Evolutionary conservation across 2,797 vertebrate species (phyloP), one percentile per base, ranked within the genome.

Genomic region (Etheostoma perlongum): DNA sequence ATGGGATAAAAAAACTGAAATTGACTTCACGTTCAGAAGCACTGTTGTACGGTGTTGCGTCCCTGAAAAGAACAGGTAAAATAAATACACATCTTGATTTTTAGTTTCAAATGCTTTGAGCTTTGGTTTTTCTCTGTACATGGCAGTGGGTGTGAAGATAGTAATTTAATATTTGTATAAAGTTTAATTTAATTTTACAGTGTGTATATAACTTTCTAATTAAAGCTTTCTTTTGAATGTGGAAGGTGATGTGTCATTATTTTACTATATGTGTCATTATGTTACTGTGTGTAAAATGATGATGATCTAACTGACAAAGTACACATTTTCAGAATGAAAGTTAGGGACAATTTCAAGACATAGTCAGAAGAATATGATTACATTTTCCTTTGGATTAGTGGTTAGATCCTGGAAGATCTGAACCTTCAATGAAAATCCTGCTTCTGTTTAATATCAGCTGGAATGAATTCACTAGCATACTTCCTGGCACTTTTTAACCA

Each of bases 101-200:
- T 92, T 84, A 70, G 78, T 92, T 93, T 93, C 74, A 82, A 67
- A 83, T 58, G 88, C 87, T 92, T 93, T 94, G 74, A 87, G 83
- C 93, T 91, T 93, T 85, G 73, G 76, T 85, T 91, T 89, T 87
- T 88, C 91, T 94, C 88, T 98, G 96, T 98, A 94, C 90, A 94
- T 94, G 93, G 96, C 96, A 96, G 95, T 97, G 97, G 97, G 97
- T 97, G 97, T 98, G 96, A 98, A 97, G 95, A 99, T 99, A 97
- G 96, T 98, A 99, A 99, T 99, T 99, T 99, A 99, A 99, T 99
- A 98, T 99, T 99, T 99, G 98, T 99, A 99, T 95, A 99, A 98
- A 99, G 96, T 97, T 98, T 99, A 99, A 99, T 99, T 99, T 99
- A 99, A 98, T 97, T 98, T 97, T 99, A 96, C 94, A 94, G 93